Conservation (phyloP, 2,113 vertebrate genomes). For the Clarias batrachus region DNA sequence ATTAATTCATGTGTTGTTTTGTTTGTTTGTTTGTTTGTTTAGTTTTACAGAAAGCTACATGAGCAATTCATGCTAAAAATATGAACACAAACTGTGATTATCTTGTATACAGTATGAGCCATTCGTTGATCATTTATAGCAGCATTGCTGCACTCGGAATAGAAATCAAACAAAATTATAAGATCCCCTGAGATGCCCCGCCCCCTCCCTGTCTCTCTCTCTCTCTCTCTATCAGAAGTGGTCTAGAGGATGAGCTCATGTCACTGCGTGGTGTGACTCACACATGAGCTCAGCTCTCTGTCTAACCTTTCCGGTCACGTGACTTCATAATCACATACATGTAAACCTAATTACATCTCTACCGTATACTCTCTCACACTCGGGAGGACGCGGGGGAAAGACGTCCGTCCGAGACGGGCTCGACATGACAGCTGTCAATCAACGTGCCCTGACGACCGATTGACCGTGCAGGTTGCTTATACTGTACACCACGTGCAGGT, state of each 20-base stretch:
- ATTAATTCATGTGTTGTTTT: no score
- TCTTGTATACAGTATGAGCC: neutral
- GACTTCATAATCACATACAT: neutral
- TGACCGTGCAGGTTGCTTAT: neutral
- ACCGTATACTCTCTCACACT: neutral
- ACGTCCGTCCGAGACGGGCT: no score
- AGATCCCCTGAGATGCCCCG: neutral
- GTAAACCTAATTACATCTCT: constrained; percentile 3
- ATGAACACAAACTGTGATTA: no score
- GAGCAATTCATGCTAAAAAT: no score
- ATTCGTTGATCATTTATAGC: neutral
- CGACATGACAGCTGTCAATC: neutral
- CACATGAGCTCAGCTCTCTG: neutral
- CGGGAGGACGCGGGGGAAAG: neutral
- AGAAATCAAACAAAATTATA: neutral
- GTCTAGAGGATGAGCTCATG: constrained; percentile 35
- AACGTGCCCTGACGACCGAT: neutral
- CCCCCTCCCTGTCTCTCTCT: neutral
- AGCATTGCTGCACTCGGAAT: neutral
- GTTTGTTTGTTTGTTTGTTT: no score
- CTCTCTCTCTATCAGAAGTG: neutral
- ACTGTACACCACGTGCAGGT: neutral
- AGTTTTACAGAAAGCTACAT: no score
- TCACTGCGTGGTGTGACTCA: neutral
- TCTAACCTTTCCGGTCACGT: neutral